Base-by-base conservation (phyloP, 2,797 vertebrate genomes). In the Salmo trutta region DNA sequence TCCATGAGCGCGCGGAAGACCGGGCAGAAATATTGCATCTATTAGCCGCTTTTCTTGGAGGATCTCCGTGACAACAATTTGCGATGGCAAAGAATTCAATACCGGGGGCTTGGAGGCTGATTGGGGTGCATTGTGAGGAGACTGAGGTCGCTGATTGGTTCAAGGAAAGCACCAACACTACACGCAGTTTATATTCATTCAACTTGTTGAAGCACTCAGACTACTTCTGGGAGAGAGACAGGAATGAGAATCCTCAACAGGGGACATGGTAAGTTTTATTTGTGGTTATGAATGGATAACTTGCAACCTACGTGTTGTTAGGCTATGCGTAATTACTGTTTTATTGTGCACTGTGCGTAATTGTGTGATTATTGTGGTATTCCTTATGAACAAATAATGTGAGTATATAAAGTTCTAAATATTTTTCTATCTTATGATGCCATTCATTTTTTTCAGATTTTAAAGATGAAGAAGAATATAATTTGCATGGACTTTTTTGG, bases 111-210 rank as follows among this genome's bases (percentile, higher is more conserved):
- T 92, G 93, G 94, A 92, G 95, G 96, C 96, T 98, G 96, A 97
- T 98, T 97, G 97, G 96, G 96, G 96, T 95, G 95, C 95, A 97
- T 98, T 97, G 98, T 98, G 94, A 96, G 94, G 93, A 94, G 93
- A 93, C 95, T 96, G 96, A 95, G 95, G 96, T 96, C 97, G 96
- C 97, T 99, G 97, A 99, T 99, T 99, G 98, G 97, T 95, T 96
- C 95, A 93, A 92, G 95, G 93, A 91, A 94, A 97, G 94, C 94
- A 95, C 95, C 96, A 95, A 94, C 97, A 98, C 96, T 97, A 96
- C 88, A 93, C 89, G 91, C 94, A 96, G 94, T 95, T 96, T 96
- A 96, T 97, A 97, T 97, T 97, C 96, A 97, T 98, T 98, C 97
- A 98, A 94, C 94, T 96, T 95, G 92, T 96, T 97, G 94, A 93